Evolutionary conservation across 2,113 vertebrate genomes (phyloP).

Genomic region (Cygnus atratus): DNA sequence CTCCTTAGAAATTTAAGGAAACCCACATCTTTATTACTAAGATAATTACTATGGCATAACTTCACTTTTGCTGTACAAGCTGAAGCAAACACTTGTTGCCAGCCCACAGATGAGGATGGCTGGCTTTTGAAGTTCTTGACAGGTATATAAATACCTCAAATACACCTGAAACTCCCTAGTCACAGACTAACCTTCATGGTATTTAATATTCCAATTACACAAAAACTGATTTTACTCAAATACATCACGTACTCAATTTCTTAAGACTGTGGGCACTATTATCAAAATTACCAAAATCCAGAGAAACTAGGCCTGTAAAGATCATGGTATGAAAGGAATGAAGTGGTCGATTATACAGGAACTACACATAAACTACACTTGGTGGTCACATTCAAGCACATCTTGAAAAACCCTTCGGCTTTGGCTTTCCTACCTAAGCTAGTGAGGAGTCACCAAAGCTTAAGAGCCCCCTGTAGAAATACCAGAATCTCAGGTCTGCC

Average conservation of each 20-base stretch:
- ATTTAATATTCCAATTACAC: no score
- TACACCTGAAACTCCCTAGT: background rate
- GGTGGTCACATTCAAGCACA: no score
- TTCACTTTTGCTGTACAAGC: background rate
- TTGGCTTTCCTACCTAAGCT: background rate
- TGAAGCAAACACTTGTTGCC: background rate
- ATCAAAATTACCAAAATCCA: background rate
- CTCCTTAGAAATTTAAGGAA: constrained; percentile 21
- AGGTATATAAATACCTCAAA: background rate
- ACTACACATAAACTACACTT: background rate
- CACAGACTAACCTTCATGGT: background rate
- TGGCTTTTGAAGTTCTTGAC: background rate
- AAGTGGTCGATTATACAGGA: background rate
- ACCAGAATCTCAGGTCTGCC: background rate
- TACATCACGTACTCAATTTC: background rate
- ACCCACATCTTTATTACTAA: constrained; percentile 32
- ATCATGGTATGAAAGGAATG: background rate
- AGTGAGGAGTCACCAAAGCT: background rate
- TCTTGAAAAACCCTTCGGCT: background rate
- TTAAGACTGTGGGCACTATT: no score
- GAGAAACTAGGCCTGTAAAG: no score
- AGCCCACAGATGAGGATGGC: background rate
- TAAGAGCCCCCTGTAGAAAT: background rate
- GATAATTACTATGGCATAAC: constrained; percentile 20
- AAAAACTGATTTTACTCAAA: no score